Percentiles rank a stretch among this genome's conserved stretches.
phyloP scores from a whole-genome alignment of 37 sponge, comb jelly and placozoan species.

The Halisarca cf. caerulea region DNA sequence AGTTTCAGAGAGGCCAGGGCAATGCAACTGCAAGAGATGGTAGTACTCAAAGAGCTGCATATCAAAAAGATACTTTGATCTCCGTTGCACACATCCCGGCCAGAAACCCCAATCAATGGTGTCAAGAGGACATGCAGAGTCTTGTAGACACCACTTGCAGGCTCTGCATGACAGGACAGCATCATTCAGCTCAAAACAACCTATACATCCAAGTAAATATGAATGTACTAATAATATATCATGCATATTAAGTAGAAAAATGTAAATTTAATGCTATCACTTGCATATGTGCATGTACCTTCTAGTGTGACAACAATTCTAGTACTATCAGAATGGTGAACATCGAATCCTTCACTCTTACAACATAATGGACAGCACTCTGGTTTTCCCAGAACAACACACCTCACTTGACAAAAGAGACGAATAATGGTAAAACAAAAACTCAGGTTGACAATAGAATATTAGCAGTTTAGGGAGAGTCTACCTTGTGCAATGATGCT shows the following conservation, averaged over 20 bases:
- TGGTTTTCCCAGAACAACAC: constrained; percentile 10
- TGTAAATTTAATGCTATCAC: too few relatives aligned
- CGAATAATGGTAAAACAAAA: not conserved
- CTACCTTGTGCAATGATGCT: not conserved
- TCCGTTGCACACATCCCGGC: constrained; percentile 1
- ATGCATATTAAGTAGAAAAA: not conserved
- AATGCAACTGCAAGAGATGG: constrained; percentile 13
- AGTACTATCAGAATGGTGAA: not conserved
- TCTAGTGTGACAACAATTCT: constrained; percentile 8
- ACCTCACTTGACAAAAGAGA: constrained; percentile 14
- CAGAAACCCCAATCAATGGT: constrained; percentile 6
- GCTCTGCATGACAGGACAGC: constrained; percentile 10
- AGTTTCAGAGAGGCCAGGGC: not conserved
- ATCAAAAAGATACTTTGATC: constrained; percentile 23
- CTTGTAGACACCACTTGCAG: not conserved
- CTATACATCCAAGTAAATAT: not conserved
- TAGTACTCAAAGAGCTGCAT: not conserved
- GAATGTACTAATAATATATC: not conserved
- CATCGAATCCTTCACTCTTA: not conserved
- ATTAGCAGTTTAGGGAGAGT: not conserved
- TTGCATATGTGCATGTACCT: too few relatives aligned
- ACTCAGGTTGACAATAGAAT: not conserved
- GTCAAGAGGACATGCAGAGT: constrained; percentile 21
- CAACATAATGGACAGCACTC: constrained; percentile 4
- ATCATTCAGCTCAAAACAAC: too few relatives aligned